Base-by-base conservation (phyloP, 2,113 vertebrate genomes). In the Phalacrocorax aristotelis region DNA sequence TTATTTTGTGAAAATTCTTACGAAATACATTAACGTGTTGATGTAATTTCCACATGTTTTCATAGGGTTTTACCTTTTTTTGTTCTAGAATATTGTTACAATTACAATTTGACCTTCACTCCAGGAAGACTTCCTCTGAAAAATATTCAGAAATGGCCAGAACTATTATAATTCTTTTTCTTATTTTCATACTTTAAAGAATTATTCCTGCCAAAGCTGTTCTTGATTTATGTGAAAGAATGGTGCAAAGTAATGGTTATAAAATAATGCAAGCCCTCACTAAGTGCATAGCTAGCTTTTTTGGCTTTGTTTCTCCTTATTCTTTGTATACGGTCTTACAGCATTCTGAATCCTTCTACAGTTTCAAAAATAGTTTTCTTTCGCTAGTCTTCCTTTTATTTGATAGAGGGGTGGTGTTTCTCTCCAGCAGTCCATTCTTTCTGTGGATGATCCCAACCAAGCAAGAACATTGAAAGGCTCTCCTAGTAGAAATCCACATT, bases 351-450 rank as follows among this genome's bases (percentile, higher is more conserved):
- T 25, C 46, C 44, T 79, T 46, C 36, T 42, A 9, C 15, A 40
- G 40, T 54, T 75, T 97, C 86, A 87, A 42, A 57, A 65, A 15
- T 2, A 42, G 60, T 65, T 89, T 42, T 70, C 70, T 68, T 46
- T 83, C 93, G 93, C 80, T 94, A 77, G 71, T 87, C 83, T 93
- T 81, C 89, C 70, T 95, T 89, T 72, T 72, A 42, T 97, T 89
- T 93, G 75, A 9, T 89, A 91, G 66, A 83, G 79, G 58, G 68
- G n/a, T 83, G 49, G 66, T 65, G 87, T 95, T 68, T 93, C 81
- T 92, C 77, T 80, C 69, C 79, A 88, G 80, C 84, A 89, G 71
- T 64, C 81, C 2, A 12, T 70, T 76, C 36, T 51, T 88, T 87
- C 54, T 52, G 55, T 82, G 84, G 80, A 55, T 93, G 68, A 93